These are phyloP conservation scores for Pteruthius melanotis DNA, from an alignment of 2,113 vertebrate species.

Conservation along the genomic window DNA sequence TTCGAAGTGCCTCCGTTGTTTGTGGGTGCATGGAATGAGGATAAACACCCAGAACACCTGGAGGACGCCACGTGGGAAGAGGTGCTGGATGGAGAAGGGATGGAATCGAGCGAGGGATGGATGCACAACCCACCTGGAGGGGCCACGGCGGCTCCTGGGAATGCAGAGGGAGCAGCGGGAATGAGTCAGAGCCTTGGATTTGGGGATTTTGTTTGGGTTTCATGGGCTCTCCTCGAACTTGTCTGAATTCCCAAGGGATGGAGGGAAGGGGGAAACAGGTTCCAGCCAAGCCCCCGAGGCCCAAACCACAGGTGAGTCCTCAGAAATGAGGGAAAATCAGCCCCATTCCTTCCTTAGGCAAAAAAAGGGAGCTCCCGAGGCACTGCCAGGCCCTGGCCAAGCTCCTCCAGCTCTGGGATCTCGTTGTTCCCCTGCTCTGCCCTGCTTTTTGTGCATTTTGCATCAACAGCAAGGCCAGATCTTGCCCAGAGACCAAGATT, in stretches of 20 bases:
- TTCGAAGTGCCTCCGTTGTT: not conserved
- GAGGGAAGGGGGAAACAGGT: not conserved
- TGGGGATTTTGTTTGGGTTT: not conserved
- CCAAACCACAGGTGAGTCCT: not conserved
- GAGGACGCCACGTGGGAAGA: not conserved
- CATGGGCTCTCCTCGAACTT: not conserved
- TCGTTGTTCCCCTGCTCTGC: no score
- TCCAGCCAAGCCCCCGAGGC: accelerated
- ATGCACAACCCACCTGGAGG: not conserved
- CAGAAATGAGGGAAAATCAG: not conserved
- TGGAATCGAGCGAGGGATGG: accelerated
- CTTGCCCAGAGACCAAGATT: not conserved
- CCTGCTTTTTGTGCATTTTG: not conserved
- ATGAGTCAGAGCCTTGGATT: not conserved
- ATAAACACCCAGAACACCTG: accelerated
- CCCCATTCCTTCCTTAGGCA: not conserved
- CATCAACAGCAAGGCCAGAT: not conserved
- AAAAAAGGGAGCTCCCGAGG: not conserved
- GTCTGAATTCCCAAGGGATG: not conserved
- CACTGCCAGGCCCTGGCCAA: not conserved
- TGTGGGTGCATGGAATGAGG: not conserved
- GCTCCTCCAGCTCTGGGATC: not conserved
- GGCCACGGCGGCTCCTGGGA: not conserved
- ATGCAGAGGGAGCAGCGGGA: not conserved
- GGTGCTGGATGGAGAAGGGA: not conserved